Conservation (phyloP, 2,113 vertebrate genomes). For the Piprites chloris region DNA sequence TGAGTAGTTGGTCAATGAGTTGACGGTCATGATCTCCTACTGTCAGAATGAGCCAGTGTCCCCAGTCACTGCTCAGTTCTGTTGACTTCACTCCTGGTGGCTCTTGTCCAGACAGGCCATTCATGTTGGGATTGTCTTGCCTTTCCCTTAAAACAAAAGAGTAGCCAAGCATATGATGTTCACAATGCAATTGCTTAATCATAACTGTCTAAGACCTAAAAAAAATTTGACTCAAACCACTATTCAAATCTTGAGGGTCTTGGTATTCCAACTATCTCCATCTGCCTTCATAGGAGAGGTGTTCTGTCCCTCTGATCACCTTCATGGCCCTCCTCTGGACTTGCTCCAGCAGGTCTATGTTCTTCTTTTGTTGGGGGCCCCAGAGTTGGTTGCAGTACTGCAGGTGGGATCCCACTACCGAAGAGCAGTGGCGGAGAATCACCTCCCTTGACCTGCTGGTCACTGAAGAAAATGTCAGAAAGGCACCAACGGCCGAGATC, state of each 20-base stretch:
- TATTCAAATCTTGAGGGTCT: background rate
- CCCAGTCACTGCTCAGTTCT: background rate
- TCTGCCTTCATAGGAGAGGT: background rate
- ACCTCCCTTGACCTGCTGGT: background rate
- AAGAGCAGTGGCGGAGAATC: background rate
- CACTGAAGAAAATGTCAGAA: background rate
- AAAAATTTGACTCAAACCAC: background rate
- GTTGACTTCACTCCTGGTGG: background rate
- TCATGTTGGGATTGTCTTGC: background rate
- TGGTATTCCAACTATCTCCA: background rate
- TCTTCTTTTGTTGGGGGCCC: background rate
- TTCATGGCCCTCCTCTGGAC: background rate
- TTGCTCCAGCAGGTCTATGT: background rate
- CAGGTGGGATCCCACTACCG: background rate
- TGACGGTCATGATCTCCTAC: too few relatives aligned
- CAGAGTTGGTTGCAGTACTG: background rate
- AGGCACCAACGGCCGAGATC: background rate
- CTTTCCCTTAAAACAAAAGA: background rate
- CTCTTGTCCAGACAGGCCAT: background rate
- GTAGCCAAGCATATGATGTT: background rate
- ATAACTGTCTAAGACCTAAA: background rate
- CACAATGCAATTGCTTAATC: background rate
- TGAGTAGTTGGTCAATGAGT: background rate
- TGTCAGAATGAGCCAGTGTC: background rate
- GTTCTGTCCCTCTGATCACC: background rate